Percentiles rank a stretch among this genome's conserved stretches.
Evolutionary conservation across 2,113 vertebrate species (phyloP).

Genomic region (Nothocercus nigrocapillus): DNA sequence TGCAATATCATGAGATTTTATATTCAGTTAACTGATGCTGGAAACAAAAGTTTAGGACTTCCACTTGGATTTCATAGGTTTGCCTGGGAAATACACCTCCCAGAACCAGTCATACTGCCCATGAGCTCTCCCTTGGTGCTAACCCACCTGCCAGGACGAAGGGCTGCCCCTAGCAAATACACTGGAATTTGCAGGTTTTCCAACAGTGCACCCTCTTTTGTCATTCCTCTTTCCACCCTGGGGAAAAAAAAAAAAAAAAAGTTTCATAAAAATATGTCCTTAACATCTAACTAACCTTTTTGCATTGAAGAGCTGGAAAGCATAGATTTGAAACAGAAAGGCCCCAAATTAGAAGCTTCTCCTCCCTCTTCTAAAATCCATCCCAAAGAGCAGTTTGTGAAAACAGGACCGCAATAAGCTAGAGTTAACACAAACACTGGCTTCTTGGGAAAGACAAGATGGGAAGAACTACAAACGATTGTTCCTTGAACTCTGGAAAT

Average conservation of each 20-base stretch:
- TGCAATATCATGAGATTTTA: background rate
- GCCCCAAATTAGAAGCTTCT: background rate
- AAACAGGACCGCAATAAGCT: background rate
- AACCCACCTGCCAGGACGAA: accelerated
- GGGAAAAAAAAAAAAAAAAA: background rate
- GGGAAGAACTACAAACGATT: accelerated
- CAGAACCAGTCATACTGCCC: background rate
- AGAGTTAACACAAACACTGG: background rate
- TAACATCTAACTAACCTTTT: background rate
- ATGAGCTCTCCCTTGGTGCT: background rate
- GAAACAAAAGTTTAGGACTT: background rate
- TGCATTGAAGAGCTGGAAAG: accelerated
- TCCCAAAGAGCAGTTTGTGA: accelerated
- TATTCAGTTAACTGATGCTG: background rate
- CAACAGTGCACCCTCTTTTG: background rate
- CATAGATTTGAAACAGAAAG: background rate
- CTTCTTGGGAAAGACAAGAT: background rate
- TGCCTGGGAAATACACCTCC: background rate
- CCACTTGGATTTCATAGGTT: background rate
- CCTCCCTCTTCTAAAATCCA: background rate
- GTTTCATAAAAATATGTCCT: background rate
- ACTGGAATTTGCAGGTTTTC: background rate
- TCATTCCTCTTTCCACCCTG: background rate
- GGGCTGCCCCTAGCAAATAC: background rate
- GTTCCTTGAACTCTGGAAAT: background rate